Evolutionary conservation across 2,888 invertebrate species (phyloP), one percentile per base, ranked within the genome.

Genomic region (Mythimna lalbum): DNA sequence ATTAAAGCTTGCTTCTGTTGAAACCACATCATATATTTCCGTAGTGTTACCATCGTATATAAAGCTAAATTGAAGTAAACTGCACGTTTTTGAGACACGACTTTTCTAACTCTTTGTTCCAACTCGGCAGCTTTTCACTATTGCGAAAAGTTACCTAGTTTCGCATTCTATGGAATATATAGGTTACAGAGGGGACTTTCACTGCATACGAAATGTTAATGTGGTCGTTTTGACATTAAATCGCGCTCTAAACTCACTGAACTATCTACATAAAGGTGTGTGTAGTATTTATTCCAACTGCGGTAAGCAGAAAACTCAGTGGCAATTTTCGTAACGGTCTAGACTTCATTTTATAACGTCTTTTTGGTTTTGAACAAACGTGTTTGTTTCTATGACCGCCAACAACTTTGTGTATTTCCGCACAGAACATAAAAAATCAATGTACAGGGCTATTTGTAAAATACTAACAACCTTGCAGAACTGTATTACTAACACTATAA

Each of bases 221-320:
- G 78, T 80, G 78, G 80, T 76, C 80, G 78, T 80, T 79, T 80
- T 76, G 78, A 79, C 78, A 80, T 79, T 76, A 79, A 79, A 80
- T 80, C 72, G 78, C 72, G 65, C 65, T 76, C 68, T 76, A 76
- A 80, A 80, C 78, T 80, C 67, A 62, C 67, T 76, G 63, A 79
- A 78, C 76, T 76, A 76, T 80, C 43, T 53, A 76, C 69, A 70
- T 75, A 61, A 60, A 69, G 78, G 56, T 73, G 63, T 76, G 64
- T 77, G 36, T 63, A 49, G 75, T 67, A 50, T 71, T 71, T 71
- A 71, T 75, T 63, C 27, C 49, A 31, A 78, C 57, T 56, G 53
- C 31, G 53, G n/a, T 10, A 57, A 61, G 63, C 36, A 55, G 55
- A 57, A 55, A 65, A 65, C 50, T 65, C 61, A 4, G 53, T 56